Evolutionary conservation across 2,113 vertebrate species (phyloP).

Genomic region (Campylorhamphus procurvoides): DNA sequence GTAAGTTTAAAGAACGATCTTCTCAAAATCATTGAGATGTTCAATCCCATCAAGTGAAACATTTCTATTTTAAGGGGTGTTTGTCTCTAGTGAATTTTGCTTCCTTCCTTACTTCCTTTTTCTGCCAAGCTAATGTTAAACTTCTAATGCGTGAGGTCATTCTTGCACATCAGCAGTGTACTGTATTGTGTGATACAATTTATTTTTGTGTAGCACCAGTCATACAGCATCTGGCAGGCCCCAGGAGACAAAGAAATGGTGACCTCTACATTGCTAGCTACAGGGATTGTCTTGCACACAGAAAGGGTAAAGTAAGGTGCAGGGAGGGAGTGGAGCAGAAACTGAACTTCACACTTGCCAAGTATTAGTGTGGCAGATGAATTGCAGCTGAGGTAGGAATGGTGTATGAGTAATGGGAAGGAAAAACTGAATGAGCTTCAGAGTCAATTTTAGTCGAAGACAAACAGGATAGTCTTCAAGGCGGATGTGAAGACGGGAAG

Average conservation of each 20-base stretch:
- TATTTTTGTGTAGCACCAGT: not conserved
- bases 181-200: not conserved
- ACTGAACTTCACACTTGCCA: not conserved
- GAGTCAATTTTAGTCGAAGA: not conserved
- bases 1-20: not conserved
- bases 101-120: slow-evolving; percentile 60
- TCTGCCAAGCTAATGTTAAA: slow-evolving; percentile 42
- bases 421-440: slow-evolving; percentile 38
- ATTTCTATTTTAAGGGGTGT: slow-evolving; percentile 43
- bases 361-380: slow-evolving; percentile 7
- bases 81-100: slow-evolving; percentile 38
- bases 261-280: not conserved
- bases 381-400: slow-evolving; percentile 24
- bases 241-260: not conserved
- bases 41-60: slow-evolving; percentile 17
- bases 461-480: slow-evolving; percentile 50
- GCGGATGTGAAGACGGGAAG: not conserved
- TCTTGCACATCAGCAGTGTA: not conserved
- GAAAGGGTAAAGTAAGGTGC: not conserved
- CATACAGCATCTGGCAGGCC: not conserved
- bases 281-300: not conserved
- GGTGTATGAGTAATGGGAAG: slow-evolving; percentile 55
- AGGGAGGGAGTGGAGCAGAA: not conserved
- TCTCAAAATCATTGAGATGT: slow-evolving; percentile 29
- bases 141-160: slow-evolving; percentile 1